phyloP scores from a whole-genome alignment of 2,113 vertebrate genomes.

The Glaucomys volans region DNA sequence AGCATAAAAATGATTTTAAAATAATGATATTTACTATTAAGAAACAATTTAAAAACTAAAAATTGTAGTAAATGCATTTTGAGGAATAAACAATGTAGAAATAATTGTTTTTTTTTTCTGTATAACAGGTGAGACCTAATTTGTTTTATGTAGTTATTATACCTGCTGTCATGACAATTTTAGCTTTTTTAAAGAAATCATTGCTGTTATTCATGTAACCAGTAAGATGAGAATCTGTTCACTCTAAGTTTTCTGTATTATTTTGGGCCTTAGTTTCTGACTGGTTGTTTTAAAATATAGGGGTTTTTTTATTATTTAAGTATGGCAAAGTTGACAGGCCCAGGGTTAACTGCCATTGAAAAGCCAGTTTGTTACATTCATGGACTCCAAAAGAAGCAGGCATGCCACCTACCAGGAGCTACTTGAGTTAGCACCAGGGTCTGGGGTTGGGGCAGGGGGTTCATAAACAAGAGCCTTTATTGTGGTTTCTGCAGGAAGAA shows the following conservation, averaged over 20 bases:
- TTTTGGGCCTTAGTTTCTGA: not conserved
- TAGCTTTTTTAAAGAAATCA: not conserved
- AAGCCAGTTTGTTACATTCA: not conserved
- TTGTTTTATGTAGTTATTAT: not conserved
- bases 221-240: not conserved
- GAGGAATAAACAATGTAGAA: not conserved
- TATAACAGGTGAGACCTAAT: not conserved
- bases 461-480: not conserved
- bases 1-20: not conserved
- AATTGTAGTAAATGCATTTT: not conserved
- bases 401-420: rapidly evolving
- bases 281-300: not conserved
- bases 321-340: not conserved
- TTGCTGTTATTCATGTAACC: not conserved
- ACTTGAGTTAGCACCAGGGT: no score
- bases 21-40: not conserved
- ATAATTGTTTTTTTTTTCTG: slow-evolving; percentile 1
- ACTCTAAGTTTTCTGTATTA: not conserved
- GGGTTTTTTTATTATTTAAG: not conserved
- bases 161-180: not conserved
- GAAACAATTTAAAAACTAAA: not conserved
- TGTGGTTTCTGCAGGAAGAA: not conserved
- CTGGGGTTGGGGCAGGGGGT: rapidly evolving
- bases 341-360: not conserved
- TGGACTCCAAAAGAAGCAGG: not conserved